Percentiles rank a stretch among this genome's conserved stretches.
Conservation (phyloP, 2,113 vertebrate genomes). For the Centropus unirufus region DNA sequence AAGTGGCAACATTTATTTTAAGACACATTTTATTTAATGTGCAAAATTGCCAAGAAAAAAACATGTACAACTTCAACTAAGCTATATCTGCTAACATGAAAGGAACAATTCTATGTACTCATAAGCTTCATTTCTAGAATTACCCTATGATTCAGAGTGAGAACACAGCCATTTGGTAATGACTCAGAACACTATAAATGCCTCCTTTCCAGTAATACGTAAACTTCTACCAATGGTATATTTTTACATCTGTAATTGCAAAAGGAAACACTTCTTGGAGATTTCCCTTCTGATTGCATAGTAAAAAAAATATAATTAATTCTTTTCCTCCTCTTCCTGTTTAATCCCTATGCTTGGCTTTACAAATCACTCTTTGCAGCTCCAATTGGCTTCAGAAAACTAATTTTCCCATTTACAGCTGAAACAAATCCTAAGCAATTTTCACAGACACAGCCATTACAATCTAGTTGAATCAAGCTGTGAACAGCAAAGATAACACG, state of each 20-base stretch:
- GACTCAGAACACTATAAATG: constrained; percentile 2
- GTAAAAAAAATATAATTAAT: background rate
- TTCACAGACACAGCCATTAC: constrained; percentile 66
- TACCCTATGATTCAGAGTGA: constrained; percentile 1
- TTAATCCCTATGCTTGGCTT: background rate
- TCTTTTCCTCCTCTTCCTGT: background rate
- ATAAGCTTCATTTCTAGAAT: background rate
- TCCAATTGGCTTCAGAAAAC: constrained; percentile 25
- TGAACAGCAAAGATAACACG: constrained; percentile 1
- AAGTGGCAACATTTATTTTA: constrained; percentile 12
- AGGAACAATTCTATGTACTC: background rate
- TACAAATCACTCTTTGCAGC: constrained; percentile 8
- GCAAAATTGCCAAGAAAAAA: constrained; percentile 50
- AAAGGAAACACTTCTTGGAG: background rate
- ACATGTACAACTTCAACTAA: constrained; percentile 28
- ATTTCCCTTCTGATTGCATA: constrained; percentile 39
- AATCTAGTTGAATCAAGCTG: constrained; percentile 54
- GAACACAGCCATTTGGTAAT: constrained; percentile 15
- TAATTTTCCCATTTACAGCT: constrained; percentile 9
- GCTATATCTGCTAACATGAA: constrained; percentile 21
- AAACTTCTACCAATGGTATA: background rate
- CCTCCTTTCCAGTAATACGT: background rate
- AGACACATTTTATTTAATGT: constrained; percentile 63
- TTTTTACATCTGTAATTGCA: background rate
- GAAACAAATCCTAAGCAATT: constrained; percentile 51